phyloP scores from a whole-genome alignment of 1,140 invertebrate genomes.

The Drosophila elegans region DNA sequence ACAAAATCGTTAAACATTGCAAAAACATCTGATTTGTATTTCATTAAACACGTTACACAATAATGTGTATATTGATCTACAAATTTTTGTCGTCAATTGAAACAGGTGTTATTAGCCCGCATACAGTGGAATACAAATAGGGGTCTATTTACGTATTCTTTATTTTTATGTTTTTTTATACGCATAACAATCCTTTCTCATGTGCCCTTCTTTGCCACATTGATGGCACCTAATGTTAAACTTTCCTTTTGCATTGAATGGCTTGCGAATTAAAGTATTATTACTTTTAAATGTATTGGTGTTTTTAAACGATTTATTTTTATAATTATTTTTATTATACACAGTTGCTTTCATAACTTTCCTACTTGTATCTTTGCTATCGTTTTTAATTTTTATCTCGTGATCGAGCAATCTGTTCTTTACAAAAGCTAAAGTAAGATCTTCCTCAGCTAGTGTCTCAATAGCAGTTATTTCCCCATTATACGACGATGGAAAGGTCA shows the following conservation, averaged over 20 bases:
- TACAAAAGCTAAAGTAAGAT: conserved; percentile 79
- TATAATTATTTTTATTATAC: not conserved
- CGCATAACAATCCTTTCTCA: conserved; percentile 1
- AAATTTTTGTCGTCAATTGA: too few species aligned
- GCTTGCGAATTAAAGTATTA: not conserved
- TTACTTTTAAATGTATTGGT: conserved; percentile 3
- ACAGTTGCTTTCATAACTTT: conserved; percentile 49
- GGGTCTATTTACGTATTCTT: conserved; percentile 60
- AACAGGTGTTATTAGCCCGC: too few species aligned
- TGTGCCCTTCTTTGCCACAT: conserved; percentile 1
- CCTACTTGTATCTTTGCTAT: conserved; percentile 55
- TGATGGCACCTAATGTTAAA: conserved; percentile 1
- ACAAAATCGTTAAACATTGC: too few species aligned
- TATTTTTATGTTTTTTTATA: conserved; percentile 50
- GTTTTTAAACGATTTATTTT: conserved; percentile 2
- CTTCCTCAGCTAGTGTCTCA: conserved; percentile 80
- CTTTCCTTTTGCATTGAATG: not conserved
- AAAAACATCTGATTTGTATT: too few species aligned
- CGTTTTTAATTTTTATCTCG: conserved; percentile 78
- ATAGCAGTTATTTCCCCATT: conserved; percentile 84
- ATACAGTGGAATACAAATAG: conserved; percentile 80
- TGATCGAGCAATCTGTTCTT: conserved; percentile 83
- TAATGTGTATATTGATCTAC: too few species aligned
- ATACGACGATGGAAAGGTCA: conserved; percentile 77
- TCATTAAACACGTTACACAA: too few species aligned